A percentile compares a stretch with the other conserved stretches of the same genome.
These are phyloP conservation scores for Xenopus borealis DNA, from an alignment of 2,113 vertebrate genomes.

Conservation along the genomic window DNA sequence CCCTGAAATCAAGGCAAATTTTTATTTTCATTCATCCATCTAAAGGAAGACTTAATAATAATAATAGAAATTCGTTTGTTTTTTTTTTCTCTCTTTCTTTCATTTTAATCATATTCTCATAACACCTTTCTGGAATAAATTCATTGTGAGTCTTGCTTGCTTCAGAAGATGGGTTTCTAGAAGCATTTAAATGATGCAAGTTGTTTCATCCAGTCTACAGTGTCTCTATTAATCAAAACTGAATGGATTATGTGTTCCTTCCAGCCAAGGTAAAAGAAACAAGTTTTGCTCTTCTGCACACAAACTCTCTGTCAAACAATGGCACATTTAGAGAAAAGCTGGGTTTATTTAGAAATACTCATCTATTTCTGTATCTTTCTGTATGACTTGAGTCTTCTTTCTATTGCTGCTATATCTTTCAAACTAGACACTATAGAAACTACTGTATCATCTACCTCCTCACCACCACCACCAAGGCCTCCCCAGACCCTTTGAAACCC, in stretches of 20 bases:
- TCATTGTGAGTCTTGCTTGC: conserved; percentile 3
- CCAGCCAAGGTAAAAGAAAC: conserved; percentile 1
- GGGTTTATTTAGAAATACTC: too few relatives aligned
- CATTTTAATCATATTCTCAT: conserved; percentile 32
- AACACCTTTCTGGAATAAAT: conserved; percentile 36
- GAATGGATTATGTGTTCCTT: neutral
- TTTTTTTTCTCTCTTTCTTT: neutral
- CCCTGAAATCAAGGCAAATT: conserved; percentile 31
- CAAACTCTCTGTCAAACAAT: conserved; percentile 19
- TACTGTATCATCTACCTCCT: too few relatives aligned
- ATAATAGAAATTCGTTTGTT: conserved; percentile 1
- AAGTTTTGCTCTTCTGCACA: conserved; percentile 19
- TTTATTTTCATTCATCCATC: conserved; percentile 30
- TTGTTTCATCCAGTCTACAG: conserved; percentile 14
- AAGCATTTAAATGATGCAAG: conserved; percentile 28
- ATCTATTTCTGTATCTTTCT: too few relatives aligned
- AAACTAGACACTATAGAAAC: too few relatives aligned
- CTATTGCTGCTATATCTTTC: too few relatives aligned
- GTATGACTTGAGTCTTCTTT: too few relatives aligned
- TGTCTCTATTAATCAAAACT: conserved; percentile 19
- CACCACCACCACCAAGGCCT: too few relatives aligned
- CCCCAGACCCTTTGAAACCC: too few relatives aligned
- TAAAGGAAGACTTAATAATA: conserved; percentile 28
- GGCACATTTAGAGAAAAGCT: conserved; percentile 18
- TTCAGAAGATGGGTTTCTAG: conserved; percentile 13